phyloP scores from a whole-genome alignment of 2,888 invertebrate genomes.

The Cryptops parisi region DNA sequence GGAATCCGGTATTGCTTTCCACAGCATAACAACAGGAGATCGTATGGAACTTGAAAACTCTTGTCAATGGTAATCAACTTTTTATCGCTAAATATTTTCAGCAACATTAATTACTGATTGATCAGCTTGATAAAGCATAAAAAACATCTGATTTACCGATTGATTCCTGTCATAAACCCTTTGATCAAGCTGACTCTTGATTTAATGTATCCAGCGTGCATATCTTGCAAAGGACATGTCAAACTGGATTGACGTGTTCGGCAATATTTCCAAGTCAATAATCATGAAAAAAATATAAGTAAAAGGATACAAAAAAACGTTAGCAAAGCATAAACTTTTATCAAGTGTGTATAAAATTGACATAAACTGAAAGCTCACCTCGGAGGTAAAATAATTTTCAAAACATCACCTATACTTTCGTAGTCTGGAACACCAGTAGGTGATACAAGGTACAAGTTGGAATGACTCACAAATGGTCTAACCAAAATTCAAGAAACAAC shows the following conservation, averaged over 20 bases:
- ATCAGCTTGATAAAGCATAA: no score
- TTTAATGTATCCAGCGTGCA: not conserved
- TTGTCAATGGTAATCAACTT: constrained; percentile 5
- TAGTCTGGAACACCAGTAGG: constrained; percentile 3
- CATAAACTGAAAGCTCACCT: no score
- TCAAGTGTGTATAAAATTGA: not conserved
- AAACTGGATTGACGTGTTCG: not conserved
- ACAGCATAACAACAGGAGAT: constrained; percentile 7
- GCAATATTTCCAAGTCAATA: no score
- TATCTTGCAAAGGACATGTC: not conserved
- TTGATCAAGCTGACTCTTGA: not conserved
- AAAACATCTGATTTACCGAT: no score
- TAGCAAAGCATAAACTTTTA: not conserved
- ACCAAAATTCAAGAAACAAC: no score
- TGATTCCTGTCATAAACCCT: constrained; percentile 6
- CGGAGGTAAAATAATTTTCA: not conserved
- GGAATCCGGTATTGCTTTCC: constrained; percentile 10
- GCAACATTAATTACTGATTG: no score
- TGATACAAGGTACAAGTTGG: constrained; percentile 2
- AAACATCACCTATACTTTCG: not conserved
- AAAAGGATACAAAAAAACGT: not conserved
- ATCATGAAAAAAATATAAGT: not conserved
- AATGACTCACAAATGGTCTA: not conserved
- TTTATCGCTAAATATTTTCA: constrained; percentile 4
- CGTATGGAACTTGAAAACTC: constrained; percentile 2